Evolutionary conservation across 2,113 vertebrate species (phyloP).

Genomic region (Mastomys natalensis): DNA sequence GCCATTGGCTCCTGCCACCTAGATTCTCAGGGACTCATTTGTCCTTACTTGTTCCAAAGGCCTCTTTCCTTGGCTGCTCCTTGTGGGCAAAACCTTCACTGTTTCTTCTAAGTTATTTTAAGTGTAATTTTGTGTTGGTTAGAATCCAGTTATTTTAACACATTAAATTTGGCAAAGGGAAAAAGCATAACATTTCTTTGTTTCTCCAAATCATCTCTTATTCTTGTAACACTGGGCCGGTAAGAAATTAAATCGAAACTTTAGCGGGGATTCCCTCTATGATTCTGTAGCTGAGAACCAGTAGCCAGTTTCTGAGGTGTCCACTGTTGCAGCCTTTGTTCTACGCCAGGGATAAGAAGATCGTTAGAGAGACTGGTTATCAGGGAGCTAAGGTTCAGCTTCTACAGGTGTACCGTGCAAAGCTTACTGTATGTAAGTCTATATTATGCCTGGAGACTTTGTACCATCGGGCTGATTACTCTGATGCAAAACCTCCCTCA

Average conservation of each 20-base stretch:
- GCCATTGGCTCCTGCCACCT: not conserved
- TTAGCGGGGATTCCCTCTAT: not conserved
- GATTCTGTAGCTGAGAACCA: not conserved
- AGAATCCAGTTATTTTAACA: not conserved
- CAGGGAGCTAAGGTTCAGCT: not conserved
- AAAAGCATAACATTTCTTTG: conserved; percentile 19
- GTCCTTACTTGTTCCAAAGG: not conserved
- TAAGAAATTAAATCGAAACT: not conserved
- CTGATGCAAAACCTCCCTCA: conserved; percentile 31
- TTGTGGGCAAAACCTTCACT: not conserved
- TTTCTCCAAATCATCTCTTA: not conserved
- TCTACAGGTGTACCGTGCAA: not conserved
- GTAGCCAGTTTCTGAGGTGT: conserved; percentile 27
- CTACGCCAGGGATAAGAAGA: not conserved
- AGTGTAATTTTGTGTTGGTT: conserved; percentile 34
- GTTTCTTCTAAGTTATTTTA: not conserved
- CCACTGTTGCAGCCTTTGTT: not conserved
- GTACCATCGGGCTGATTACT: conserved; percentile 57
- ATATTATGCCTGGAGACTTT: conserved; percentile 56
- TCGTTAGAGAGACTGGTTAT: not conserved
- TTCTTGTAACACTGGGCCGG: not conserved
- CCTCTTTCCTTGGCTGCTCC: not conserved
- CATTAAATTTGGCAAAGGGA: not conserved
- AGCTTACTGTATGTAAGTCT: not conserved
- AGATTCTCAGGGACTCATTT: not conserved